Evolutionary conservation across 2,113 vertebrate genomes (phyloP), one percentile per base, ranked within the genome.

Genomic region (Chelonoidis abingdonii): DNA sequence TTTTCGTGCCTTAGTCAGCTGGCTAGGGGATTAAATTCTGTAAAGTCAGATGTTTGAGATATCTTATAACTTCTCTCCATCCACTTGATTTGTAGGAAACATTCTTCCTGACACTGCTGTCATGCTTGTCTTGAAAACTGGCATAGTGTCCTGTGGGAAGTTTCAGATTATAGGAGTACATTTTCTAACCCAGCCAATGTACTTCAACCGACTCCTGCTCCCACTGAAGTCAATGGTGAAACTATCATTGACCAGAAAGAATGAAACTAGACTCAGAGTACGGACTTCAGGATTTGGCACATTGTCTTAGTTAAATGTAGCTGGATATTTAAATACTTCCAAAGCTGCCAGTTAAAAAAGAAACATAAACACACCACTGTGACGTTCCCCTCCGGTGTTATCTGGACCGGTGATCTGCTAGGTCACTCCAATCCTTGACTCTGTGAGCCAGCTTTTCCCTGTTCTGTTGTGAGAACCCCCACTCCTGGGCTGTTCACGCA

Each of bases 1-100:
- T 91, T 94, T 97, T n/a, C 89, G 50, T 38, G 89, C 38, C 72
- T 88, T 1, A 3, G 49, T 92, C 92, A 97, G 95, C 88, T 96
- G 89, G 87, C 24, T 57, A 29, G 11, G 25, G 41, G 56, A 65
- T 78, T 50, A 11, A 5, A 1, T 80, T 89, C 62, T 87, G 49
- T 21, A 72, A 92, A 84, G 72, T 65, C 72, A 95, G 83, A 87
- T 96, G 83, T 72, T 52, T 92, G 57, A 97, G 83, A 94, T 88
- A 57, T 83, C 83, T 97, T 94, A 29, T 27, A 80, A 44, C 87
- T 95, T 92, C 90, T 91, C 22, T 94, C 44, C 65, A 78, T 85
- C 69, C 80, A 27, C 41, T 27, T 59, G 16, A 44, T 94, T 50
- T 86, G 38, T 69, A 93, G 86, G 87, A 96, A 92, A 81, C 81